These are phyloP conservation scores for Parambassis ranga DNA, from an alignment of 2,797 vertebrate genomes.

Conservation along the genomic window DNA sequence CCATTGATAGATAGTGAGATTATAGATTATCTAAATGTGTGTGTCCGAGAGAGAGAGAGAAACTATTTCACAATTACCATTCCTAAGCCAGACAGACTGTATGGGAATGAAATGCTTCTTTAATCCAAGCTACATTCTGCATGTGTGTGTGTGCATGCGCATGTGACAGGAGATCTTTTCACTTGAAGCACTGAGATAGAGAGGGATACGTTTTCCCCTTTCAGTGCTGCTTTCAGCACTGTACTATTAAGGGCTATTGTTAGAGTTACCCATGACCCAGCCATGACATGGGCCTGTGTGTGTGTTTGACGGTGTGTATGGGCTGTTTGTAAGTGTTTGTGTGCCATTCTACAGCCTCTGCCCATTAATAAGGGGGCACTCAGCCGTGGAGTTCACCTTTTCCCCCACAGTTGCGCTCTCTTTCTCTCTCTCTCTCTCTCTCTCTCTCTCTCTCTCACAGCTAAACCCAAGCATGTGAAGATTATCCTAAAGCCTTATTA, in stretches of 20 bases:
- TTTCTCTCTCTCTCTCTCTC: background rate
- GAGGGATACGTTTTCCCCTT: conserved; percentile 41
- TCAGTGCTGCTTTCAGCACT: conserved; percentile 54
- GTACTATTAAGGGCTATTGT: conserved; percentile 62
- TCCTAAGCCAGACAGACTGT: conserved; percentile 53
- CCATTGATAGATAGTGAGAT: background rate
- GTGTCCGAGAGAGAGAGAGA: background rate
- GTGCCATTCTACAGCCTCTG: conserved; percentile 67
- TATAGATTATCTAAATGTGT: background rate
- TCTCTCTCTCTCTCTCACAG: too few species aligned
- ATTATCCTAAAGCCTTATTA: conserved; percentile 6
- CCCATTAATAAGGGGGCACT: conserved; percentile 59
- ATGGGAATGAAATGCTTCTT: conserved; percentile 53
- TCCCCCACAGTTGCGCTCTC: conserved; percentile 46
- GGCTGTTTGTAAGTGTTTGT: conserved; percentile 36
- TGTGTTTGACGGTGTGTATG: conserved; percentile 10
- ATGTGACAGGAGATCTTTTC: conserved; percentile 20
- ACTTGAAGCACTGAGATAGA: conserved; percentile 31
- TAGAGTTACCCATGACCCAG: conserved; percentile 54
- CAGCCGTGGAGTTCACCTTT: conserved; percentile 61
- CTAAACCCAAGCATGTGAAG: background rate
- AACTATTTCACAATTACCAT: conserved; percentile 27
- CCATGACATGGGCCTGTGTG: conserved; percentile 28
- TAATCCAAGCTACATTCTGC: conserved; percentile 44
- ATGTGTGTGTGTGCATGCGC: background rate